phyloP scores from a whole-genome alignment of 2,888 invertebrate genomes.

The Anoplius nigerrimus region DNA sequence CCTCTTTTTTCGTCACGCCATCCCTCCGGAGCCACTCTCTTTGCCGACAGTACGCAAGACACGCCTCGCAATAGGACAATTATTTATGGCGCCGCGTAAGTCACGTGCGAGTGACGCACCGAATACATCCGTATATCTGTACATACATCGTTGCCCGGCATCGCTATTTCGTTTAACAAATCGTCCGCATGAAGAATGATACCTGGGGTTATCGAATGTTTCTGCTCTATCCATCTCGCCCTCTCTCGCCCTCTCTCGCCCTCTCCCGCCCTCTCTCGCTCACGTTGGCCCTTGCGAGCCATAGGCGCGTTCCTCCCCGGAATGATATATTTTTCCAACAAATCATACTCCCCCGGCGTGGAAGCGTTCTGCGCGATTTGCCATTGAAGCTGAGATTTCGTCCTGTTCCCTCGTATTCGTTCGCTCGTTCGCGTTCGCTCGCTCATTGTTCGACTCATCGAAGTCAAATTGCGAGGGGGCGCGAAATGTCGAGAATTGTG shows the following conservation, averaged over 20 bases:
- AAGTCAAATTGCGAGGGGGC: background rate
- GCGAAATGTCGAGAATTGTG: background rate
- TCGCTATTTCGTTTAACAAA: conserved; percentile 26
- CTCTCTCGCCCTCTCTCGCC: background rate
- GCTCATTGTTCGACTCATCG: background rate
- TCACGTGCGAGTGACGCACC: conserved; percentile 11
- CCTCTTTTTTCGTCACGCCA: background rate
- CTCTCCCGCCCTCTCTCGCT: background rate
- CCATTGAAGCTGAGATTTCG: background rate
- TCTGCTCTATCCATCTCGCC: background rate
- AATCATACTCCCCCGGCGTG: background rate
- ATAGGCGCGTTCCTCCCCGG: background rate
- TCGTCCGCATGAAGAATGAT: conserved; percentile 21
- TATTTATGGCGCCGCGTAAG: conserved; percentile 22
- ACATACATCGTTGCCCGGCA: conserved; percentile 8
- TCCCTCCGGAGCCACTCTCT: background rate
- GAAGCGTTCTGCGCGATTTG: background rate
- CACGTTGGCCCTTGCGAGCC: background rate
- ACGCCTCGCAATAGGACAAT: conserved; percentile 12
- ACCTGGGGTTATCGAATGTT: conserved; percentile 19
- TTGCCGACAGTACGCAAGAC: background rate
- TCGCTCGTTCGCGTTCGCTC: background rate
- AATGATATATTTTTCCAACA: conserved; percentile 12
- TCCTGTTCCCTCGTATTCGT: background rate
- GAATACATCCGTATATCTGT: background rate